Percentiles rank a stretch among this genome's conserved stretches.
phyloP scores from a whole-genome alignment of 2,797 vertebrate species.

The Avahi laniger region DNA sequence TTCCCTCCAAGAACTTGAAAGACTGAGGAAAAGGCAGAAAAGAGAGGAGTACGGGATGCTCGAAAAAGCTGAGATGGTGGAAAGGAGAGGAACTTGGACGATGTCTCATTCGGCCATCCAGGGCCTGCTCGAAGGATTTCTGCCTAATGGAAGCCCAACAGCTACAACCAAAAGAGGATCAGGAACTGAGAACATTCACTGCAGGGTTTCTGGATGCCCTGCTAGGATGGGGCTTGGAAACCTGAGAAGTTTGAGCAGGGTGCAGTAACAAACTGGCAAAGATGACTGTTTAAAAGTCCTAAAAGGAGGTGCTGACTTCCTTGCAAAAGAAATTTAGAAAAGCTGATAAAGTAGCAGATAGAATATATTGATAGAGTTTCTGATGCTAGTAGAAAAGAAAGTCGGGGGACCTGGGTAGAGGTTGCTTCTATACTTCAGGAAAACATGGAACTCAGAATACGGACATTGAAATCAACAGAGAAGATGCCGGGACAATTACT shows the following conservation, averaged over 20 bases:
- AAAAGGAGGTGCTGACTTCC: background rate
- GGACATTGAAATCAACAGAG: background rate
- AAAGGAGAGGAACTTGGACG: background rate
- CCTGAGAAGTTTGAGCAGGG: background rate
- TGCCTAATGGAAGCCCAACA: background rate
- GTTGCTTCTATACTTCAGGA: background rate
- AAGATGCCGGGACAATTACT: background rate
- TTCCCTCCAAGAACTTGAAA: background rate
- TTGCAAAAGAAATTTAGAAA: constrained; percentile 14
- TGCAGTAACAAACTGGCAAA: background rate
- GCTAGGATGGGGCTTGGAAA: background rate
- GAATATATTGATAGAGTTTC: background rate
- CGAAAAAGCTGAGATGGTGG: background rate
- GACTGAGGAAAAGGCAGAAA: background rate
- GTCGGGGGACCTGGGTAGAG: background rate
- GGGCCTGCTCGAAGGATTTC: background rate
- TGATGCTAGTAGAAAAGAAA: background rate
- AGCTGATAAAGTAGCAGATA: background rate
- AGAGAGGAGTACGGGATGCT: background rate
- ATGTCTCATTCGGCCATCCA: background rate
- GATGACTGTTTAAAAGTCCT: background rate
- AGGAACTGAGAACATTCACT: background rate
- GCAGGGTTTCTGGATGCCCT: background rate
- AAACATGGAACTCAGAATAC: background rate
- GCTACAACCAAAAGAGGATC: background rate